Evolutionary conservation across 2,888 invertebrate genomes (phyloP).

Genomic region (Drosophila peninsularis): DNA sequence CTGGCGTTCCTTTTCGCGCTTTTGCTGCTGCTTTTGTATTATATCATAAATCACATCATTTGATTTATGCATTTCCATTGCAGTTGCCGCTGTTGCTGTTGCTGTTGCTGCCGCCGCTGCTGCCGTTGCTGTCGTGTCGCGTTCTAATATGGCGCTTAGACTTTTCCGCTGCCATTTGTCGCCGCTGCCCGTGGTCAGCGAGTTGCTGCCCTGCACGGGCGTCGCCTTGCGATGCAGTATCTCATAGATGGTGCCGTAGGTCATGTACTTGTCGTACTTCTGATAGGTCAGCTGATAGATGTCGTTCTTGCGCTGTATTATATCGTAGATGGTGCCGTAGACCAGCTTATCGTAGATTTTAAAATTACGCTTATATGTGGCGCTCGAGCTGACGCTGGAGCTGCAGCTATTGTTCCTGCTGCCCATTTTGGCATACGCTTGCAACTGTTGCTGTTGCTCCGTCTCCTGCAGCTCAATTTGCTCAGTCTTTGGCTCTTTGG

Average conservation of each 20-base stretch:
- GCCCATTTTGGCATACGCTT: conserved; percentile 35
- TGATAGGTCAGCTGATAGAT: conserved; percentile 83
- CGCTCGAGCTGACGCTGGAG: conserved; percentile 37
- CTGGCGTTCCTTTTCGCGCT: conserved; percentile 55
- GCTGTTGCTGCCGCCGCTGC: conserved; percentile 19
- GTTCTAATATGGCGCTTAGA: conserved; percentile 82
- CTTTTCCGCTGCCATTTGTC: conserved; percentile 83
- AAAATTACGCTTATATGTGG: conserved; percentile 81
- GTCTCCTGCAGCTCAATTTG: conserved; percentile 19
- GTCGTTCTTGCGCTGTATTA: conserved; percentile 84
- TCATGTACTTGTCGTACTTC: conserved; percentile 85
- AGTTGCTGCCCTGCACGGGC: conserved; percentile 36
- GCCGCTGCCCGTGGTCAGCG: conserved; percentile 46
- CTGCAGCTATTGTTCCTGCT: conserved; percentile 52
- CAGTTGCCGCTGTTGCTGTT: conserved; percentile 22
- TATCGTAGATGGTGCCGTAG: conserved; percentile 85
- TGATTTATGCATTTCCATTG: conserved; percentile 66
- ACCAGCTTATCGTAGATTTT: conserved; percentile 84
- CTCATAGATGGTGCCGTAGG: conserved; percentile 85
- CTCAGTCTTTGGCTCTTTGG: conserved; percentile 57
- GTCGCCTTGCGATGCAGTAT: conserved; percentile 84
- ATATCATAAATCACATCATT: conserved; percentile 84
- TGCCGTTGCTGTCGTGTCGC: conserved; percentile 44
- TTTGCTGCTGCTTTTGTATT: conserved; percentile 79
- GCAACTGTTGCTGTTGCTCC: conserved; percentile 48